These are phyloP conservation scores for Propithecus deckenii DNA, from an alignment of 2,797 vertebrate species.

Conservation along the genomic window DNA sequence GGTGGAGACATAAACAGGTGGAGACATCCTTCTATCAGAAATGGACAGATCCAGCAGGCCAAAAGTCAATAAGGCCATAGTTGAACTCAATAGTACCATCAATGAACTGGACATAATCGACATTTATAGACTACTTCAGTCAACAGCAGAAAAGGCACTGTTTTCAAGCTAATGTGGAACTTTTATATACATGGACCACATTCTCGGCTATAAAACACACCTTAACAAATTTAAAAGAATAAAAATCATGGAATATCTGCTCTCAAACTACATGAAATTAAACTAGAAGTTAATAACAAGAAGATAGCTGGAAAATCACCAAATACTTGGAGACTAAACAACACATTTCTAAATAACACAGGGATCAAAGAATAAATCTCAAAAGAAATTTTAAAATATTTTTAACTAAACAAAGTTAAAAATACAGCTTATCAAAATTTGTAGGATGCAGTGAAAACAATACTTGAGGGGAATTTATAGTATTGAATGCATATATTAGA, in stretches of 20 bases:
- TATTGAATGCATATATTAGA: background rate
- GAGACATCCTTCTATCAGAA: background rate
- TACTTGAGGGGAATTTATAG: background rate
- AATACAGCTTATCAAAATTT: background rate
- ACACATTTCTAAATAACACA: background rate
- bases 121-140: background rate
- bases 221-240: background rate
- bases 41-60: background rate
- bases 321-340: background rate
- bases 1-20: background rate
- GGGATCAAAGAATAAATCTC: background rate
- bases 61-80: background rate
- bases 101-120: background rate
- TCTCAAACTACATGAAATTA: background rate
- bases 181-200: background rate
- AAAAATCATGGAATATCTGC: background rate
- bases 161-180: background rate
- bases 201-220: background rate
- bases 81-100: background rate
- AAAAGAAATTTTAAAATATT: background rate
- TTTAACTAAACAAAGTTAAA: background rate
- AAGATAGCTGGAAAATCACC: background rate
- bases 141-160: background rate
- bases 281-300: background rate
- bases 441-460: background rate